A percentile compares a stretch with the other conserved stretches of the same genome.
Conservation (phyloP, 2,888 invertebrate genomes). For the Eulithis testata region DNA sequence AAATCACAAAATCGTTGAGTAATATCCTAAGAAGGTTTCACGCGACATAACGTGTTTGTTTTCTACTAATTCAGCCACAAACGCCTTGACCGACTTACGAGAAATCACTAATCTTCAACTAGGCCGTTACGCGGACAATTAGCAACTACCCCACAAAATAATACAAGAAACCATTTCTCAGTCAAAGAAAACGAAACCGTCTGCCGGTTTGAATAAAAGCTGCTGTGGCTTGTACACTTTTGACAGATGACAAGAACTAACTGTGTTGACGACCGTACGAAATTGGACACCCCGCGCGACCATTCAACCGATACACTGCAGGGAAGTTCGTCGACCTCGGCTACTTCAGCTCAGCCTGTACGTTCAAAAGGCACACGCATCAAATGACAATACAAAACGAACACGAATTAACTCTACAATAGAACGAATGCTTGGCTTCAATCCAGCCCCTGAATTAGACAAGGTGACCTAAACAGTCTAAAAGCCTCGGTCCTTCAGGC, state of each 20-base stretch:
- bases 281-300: conserved; percentile 61
- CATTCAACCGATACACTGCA: conserved; percentile 61
- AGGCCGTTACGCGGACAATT: conserved; percentile 44
- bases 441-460: conserved; percentile 79
- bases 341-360: conserved; percentile 53
- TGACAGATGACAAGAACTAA: conserved; percentile 54
- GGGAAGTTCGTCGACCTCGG: conserved; percentile 69
- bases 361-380: conserved; percentile 56
- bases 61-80: conserved; percentile 61
- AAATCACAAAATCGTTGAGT: conserved; percentile 58
- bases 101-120: conserved; percentile 48
- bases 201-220: conserved; percentile 37
- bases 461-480: conserved; percentile 58
- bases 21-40: conserved; percentile 56
- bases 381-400: conserved; percentile 67
- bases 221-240: conserved; percentile 49
- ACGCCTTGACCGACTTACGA: conserved; percentile 66
- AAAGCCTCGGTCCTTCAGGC: conserved; percentile 47
- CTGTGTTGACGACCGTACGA: conserved; percentile 49
- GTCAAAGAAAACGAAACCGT: conserved; percentile 35
- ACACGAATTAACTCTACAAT: conserved; percentile 68
- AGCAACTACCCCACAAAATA: conserved; percentile 52
- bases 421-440: conserved; percentile 77
- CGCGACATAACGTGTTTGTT: conserved; percentile 57
- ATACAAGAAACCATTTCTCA: conserved; percentile 34